phyloP scores from a whole-genome alignment of 64 coral and sea anemone species.

The Acropora yongei region DNA sequence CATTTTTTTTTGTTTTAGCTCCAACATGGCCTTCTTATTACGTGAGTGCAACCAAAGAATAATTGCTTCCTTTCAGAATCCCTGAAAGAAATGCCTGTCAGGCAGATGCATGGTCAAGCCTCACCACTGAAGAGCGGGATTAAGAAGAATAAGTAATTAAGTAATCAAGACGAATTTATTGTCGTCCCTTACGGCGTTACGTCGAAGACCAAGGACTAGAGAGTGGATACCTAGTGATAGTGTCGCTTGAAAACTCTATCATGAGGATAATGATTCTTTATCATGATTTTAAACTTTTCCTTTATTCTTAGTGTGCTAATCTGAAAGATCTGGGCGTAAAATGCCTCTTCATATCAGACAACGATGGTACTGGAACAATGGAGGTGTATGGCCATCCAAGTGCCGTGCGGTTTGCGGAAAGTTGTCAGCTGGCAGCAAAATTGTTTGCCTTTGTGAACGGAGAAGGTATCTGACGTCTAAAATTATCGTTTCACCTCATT shows the following conservation, averaged over 20 bases:
- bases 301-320: not conserved
- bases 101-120: too few relatives aligned
- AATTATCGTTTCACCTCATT: not conserved
- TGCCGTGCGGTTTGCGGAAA: not conserved
- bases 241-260: not conserved
- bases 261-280: too few relatives aligned
- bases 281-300: not conserved
- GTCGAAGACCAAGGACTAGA: not conserved
- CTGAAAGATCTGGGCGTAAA: not conserved
- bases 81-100: too few relatives aligned
- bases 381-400: too few relatives aligned
- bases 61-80: not conserved
- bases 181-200: not conserved
- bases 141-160: too few relatives aligned
- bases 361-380: too few relatives aligned
- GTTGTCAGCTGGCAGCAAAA: not conserved
- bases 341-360: not conserved
- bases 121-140: too few relatives aligned
- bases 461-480: not conserved
- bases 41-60: not conserved
- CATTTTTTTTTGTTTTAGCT: too few relatives aligned
- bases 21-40: too few relatives aligned
- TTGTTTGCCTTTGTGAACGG: not conserved
- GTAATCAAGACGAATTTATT: too few relatives aligned
- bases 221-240: not conserved